phyloP scores from a whole-genome alignment of 2,797 vertebrate species.

The Schizothorax lantsangensis region DNA sequence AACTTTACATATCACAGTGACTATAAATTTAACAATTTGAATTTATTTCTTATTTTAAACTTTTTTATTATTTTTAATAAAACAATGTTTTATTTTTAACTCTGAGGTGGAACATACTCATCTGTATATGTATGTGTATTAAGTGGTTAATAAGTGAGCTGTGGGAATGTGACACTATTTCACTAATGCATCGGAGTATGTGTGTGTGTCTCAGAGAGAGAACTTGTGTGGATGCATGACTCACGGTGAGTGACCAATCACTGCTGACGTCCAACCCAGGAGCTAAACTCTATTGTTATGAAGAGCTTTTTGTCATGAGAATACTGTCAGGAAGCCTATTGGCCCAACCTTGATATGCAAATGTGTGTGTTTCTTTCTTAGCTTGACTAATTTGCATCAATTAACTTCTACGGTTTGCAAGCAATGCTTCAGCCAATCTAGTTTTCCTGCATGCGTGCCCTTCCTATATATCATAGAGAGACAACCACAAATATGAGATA shows the following conservation, averaged over 20 bases:
- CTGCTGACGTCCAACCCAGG: neutral
- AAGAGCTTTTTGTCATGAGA: neutral
- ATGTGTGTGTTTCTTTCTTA: neutral
- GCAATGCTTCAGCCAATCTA: neutral
- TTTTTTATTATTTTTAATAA: no score
- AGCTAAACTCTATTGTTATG: conserved; percentile 5
- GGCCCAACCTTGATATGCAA: neutral
- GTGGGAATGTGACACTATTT: conserved; percentile 23
- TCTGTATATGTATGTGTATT: neutral
- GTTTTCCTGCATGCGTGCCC: neutral
- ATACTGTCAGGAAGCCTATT: neutral
- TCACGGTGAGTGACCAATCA: conserved; percentile 38
- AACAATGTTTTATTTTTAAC: neutral
- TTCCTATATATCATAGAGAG: neutral
- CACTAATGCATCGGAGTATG: neutral
- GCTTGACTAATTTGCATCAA: neutral
- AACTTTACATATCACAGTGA: no score
- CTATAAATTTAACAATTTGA: no score
- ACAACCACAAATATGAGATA: neutral
- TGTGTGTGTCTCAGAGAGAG: conserved; percentile 1
- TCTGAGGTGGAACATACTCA: neutral
- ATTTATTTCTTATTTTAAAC: no score
- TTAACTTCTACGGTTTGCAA: neutral
- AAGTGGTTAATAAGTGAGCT: neutral
- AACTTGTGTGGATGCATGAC: conserved; percentile 32